Evolutionary conservation across 2,888 invertebrate species (phyloP).

Genomic region (Andrena bicolor): DNA sequence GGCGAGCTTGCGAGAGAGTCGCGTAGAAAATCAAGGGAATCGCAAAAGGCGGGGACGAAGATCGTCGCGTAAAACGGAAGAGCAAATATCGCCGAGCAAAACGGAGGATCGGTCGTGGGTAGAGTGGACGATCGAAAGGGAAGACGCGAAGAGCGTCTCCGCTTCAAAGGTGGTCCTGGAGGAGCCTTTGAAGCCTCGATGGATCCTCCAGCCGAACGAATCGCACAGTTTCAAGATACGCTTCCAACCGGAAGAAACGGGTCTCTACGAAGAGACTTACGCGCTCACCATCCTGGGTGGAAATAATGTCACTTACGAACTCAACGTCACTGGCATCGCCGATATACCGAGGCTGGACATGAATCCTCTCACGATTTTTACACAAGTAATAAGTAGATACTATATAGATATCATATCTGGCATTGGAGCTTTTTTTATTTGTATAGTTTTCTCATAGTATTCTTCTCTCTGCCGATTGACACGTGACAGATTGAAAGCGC

Average conservation of each 20-base stretch:
- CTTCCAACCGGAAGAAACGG: slow-evolving; percentile 73
- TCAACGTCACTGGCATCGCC: slow-evolving; percentile 72
- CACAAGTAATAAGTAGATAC: slow-evolving; percentile 53
- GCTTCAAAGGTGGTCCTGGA: slow-evolving; percentile 39
- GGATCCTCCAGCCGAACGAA: slow-evolving; percentile 75
- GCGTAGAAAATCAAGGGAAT: neutral
- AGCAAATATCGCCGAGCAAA: slow-evolving; percentile 12
- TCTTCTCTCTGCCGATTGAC: no score
- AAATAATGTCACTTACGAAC: slow-evolving; percentile 58
- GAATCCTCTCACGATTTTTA: slow-evolving; percentile 73
- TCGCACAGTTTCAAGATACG: slow-evolving; percentile 70
- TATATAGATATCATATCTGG: no score
- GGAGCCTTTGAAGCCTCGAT: slow-evolving; percentile 70
- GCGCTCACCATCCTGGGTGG: slow-evolving; percentile 68
- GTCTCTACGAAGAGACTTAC: slow-evolving; percentile 70
- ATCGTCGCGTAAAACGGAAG: slow-evolving; percentile 1
- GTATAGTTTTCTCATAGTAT: no score
- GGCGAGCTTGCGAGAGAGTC: slow-evolving; percentile 20
- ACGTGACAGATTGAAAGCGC: slow-evolving; percentile 60
- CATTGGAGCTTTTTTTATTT: no score
- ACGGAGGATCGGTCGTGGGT: slow-evolving; percentile 38
- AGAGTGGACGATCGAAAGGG: slow-evolving; percentile 30
- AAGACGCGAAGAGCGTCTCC: neutral
- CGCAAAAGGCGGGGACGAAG: neutral
- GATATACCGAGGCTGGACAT: slow-evolving; percentile 76